These are phyloP conservation scores for Ryuthela nishihirai DNA, from an alignment of 2,888 invertebrate genomes.

Conservation along the genomic window DNA sequence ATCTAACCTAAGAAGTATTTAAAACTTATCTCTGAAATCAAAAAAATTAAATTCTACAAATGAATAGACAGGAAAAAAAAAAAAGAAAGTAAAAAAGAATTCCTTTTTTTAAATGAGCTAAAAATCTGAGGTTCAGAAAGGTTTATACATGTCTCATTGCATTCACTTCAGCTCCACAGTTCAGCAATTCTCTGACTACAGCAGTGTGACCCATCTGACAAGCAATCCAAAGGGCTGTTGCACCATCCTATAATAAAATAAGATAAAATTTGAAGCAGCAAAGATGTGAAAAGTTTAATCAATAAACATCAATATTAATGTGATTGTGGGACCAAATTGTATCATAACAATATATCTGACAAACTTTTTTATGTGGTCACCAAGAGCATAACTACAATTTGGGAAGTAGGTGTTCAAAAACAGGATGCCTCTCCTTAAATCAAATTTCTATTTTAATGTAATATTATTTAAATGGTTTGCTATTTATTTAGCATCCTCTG, in stretches of 20 bases:
- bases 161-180: slow-evolving; percentile 74
- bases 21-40: too few species aligned
- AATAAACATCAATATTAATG: not conserved
- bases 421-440: too few species aligned
- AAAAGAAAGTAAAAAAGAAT: not conserved
- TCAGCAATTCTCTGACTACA: slow-evolving; percentile 70
- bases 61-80: not conserved
- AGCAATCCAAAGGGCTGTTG: slow-evolving; percentile 86
- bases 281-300: not conserved
- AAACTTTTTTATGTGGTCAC: too few species aligned
- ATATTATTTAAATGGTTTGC: too few species aligned
- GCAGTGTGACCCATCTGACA: slow-evolving; percentile 90
- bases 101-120: not conserved
- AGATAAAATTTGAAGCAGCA: not conserved
- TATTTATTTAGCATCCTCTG: too few species aligned
- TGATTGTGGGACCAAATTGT: not conserved
- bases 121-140: not conserved
- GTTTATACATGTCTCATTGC: slow-evolving; percentile 67
- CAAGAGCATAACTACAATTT: too few species aligned
- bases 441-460: too few species aligned
- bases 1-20: too few species aligned
- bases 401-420: too few species aligned
- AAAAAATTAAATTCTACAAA: not conserved
- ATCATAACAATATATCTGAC: too few species aligned
- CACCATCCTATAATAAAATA: slow-evolving; percentile 51